These are phyloP conservation scores for Ommatoiulus sabulosus DNA, from an alignment of 2,888 invertebrate genomes.

Conservation along the genomic window DNA sequence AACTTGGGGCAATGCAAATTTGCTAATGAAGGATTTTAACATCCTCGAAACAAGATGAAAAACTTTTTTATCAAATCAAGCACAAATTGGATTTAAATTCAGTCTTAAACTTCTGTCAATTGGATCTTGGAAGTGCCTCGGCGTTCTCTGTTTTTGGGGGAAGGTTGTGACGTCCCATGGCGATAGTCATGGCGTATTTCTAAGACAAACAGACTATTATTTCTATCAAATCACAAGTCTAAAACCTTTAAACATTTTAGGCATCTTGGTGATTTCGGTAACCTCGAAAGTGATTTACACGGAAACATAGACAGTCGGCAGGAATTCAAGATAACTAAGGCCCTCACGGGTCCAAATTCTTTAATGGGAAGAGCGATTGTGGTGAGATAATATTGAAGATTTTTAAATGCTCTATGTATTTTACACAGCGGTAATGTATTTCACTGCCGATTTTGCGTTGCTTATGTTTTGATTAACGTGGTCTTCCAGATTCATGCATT, in stretches of 20 bases:
- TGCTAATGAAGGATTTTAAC: too few species aligned
- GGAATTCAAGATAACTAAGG: neutral
- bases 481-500: constrained; percentile 57
- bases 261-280: constrained; percentile 59
- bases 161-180: too few species aligned
- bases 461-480: neutral
- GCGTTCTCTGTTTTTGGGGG: too few species aligned
- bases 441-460: neutral
- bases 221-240: too few species aligned
- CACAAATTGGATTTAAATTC: too few species aligned
- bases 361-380: constrained; percentile 59
- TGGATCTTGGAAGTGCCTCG: too few species aligned
- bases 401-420: neutral
- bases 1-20: too few species aligned
- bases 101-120: too few species aligned
- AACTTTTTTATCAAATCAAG: too few species aligned
- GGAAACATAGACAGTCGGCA: constrained; percentile 49
- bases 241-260: neutral
- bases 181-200: too few species aligned
- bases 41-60: too few species aligned
- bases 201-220: too few species aligned
- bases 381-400: constrained; percentile 26
- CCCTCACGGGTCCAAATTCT: constrained; percentile 53
- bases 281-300: constrained; percentile 56
- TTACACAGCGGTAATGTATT: neutral